A percentile compares a stretch with the other conserved stretches of the same genome.
Evolutionary conservation across 2,113 vertebrate genomes (phyloP).

Genomic region (Strix aluco): DNA sequence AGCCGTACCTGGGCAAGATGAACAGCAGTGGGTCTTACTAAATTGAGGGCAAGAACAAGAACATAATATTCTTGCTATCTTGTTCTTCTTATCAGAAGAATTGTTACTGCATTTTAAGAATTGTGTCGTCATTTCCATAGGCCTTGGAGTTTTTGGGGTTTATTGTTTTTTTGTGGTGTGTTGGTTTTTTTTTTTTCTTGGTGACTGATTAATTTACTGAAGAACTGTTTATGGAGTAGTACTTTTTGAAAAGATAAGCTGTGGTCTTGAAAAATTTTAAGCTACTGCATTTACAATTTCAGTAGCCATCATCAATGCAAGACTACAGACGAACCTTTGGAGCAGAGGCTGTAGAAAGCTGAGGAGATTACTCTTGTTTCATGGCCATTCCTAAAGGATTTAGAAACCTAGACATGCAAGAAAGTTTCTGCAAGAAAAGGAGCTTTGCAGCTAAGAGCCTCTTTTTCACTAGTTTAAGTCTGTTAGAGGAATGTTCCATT

Average conservation of each 20-base stretch:
- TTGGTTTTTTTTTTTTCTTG: not conserved
- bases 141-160: not conserved
- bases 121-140: accelerated
- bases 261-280: not conserved
- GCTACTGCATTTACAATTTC: not conserved
- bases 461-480: not conserved
- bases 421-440: not conserved
- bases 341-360: not conserved
- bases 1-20: not conserved
- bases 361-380: not conserved
- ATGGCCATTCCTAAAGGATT: not conserved
- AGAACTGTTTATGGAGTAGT: not conserved
- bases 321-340: not conserved
- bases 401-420: not conserved
- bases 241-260: not conserved
- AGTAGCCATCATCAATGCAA: not conserved
- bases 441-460: not conserved
- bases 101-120: not conserved
- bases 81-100: not conserved
- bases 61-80: too few relatives aligned
- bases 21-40: not conserved
- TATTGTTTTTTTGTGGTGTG: too few relatives aligned
- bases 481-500: not conserved
- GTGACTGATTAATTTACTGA: not conserved
- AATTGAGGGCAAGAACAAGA: not conserved